Base-by-base conservation (phyloP, 2,113 vertebrate genomes). In the Australoheros scitulus region DNA sequence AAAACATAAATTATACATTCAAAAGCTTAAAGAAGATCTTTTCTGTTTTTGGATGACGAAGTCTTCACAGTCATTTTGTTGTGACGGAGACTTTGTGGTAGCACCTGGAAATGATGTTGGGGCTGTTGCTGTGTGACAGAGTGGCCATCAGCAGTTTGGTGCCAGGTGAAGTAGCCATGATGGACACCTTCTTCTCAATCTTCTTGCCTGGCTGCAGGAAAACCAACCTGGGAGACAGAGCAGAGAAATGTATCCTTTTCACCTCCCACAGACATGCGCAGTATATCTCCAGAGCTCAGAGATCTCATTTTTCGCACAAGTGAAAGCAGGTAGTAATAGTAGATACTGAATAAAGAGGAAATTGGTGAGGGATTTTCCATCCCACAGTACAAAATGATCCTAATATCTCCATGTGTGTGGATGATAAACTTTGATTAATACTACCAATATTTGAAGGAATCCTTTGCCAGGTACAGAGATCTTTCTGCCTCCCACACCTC, bases 71-170 rank as follows among this genome's bases (percentile, higher is more conserved):
- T 82, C 38, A 83, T 20, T 20, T 41, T 11, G 57, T 2, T 1
- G 1, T 20, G n/a, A 94, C 82, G 1, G 64, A 76, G 56, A 95
- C 83, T 81, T 77, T 91, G 60, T 87, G 89, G 82, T 89, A 93
- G 43, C 36, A 61, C 61, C 84, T 90, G 68, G 90, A 88, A 58
- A 92, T 11, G 0, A 80, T 38, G 4, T 7, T 29, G n/a, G 65
- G 34, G 64, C 77, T 77, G 57, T 17, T 55, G 76, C 76, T 78
- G 79, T 93, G 89, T 43, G 87, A 88, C 47, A 95, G 82, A 3
- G 85, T 89, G 20, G 89, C 90, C 70, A 72, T 86, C n/a, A 95
- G 86, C 11, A 93, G 3, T 76, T 94, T 94, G 4, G 91, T 94
- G 34, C 93, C 94, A 4, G 83, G 78, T 8, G 88, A 80, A 29